Conservation (phyloP, 2,888 invertebrate genomes). For the Eudasyphora cyanicolor region DNA sequence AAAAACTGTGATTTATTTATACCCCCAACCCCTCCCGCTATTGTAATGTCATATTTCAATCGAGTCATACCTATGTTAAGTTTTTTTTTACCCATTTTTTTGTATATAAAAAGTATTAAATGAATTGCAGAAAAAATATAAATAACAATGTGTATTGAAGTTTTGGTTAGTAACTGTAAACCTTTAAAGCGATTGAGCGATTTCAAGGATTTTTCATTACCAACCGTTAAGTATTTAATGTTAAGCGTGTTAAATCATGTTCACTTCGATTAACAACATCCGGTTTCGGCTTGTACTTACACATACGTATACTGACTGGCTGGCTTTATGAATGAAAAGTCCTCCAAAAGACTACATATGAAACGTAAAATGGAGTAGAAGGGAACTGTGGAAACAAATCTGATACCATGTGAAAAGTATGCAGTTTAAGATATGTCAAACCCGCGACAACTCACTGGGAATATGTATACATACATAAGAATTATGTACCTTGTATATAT, state of each 20-base stretch:
- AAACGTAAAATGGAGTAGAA: no score
- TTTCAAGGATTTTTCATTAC: slow-evolving; percentile 2
- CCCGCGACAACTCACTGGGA: no score
- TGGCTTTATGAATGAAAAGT: no score
- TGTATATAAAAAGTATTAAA: not conserved
- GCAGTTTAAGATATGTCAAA: no score
- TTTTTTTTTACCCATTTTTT: slow-evolving; percentile 4
- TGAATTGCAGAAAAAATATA: slow-evolving; percentile 12
- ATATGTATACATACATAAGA: no score
- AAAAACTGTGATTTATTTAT: not conserved
- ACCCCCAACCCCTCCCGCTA: not conserved
- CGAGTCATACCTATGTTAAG: slow-evolving; percentile 46
- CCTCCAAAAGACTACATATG: slow-evolving; percentile 33
- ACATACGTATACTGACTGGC: no score
- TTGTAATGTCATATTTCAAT: not conserved
- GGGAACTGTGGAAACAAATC: no score
- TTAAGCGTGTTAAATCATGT: not conserved
- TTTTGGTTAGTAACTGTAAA: not conserved
- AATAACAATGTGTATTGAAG: not conserved
- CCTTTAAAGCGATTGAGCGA: not conserved
- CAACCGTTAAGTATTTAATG: no score
- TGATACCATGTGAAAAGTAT: no score
- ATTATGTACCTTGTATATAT: no score
- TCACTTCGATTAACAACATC: slow-evolving; percentile 7
- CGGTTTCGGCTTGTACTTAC: slow-evolving; percentile 13